Conservation (phyloP, 2,888 invertebrate species). For the Ernsta delagoae region DNA sequence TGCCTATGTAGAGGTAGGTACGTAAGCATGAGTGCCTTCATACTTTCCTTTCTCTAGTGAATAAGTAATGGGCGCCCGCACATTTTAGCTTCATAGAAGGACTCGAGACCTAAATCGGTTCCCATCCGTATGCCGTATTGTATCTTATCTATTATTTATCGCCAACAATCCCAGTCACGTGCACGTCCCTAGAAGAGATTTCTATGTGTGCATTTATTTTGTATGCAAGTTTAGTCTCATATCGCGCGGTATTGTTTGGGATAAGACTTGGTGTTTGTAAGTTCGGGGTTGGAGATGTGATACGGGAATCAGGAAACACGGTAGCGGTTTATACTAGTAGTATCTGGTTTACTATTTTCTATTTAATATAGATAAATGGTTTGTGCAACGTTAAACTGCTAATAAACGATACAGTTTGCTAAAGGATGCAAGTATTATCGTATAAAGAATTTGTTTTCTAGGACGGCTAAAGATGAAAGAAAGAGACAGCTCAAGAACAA, state of each 20-base stretch:
- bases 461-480: neutral
- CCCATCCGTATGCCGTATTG: constrained; percentile 17
- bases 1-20: too few species aligned
- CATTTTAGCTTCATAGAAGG: constrained; percentile 18
- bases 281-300: neutral
- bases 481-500: constrained; percentile 5
- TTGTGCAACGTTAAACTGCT: neutral
- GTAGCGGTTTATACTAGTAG: too few species aligned
- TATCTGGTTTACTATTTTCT: neutral
- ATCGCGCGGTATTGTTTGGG: constrained; percentile 2
- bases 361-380: neutral
- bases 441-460: neutral
- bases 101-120: constrained; percentile 22
- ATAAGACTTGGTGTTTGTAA: constrained; percentile 39
- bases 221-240: constrained; percentile 28
- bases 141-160: constrained; percentile 31
- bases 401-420: neutral
- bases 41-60: constrained; percentile 34
- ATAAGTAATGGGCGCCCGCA: constrained; percentile 41
- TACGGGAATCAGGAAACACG: neutral
- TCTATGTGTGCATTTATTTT: constrained; percentile 26
- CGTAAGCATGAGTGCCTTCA: constrained; percentile 7
- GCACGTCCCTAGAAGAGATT: constrained; percentile 31
- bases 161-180: constrained; percentile 28
- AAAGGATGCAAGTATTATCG: too few species aligned